Conservation (phyloP, 2,113 vertebrate species). For the Collichthys lucidus region DNA sequence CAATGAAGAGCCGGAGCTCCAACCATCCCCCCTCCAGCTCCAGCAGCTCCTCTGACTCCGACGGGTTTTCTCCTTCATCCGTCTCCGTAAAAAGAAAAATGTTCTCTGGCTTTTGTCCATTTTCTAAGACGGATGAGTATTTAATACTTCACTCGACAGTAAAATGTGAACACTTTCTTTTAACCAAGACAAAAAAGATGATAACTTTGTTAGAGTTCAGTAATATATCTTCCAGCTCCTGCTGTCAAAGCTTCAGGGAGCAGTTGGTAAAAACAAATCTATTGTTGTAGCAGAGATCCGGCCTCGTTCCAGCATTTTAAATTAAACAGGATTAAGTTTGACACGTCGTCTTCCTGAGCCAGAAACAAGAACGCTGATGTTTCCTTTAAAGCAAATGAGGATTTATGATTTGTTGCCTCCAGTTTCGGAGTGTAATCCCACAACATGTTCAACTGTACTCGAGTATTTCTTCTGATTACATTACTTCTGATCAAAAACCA, state of each 20-base stretch:
- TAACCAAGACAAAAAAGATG: neutral
- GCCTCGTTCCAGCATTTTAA: neutral
- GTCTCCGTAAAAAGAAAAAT: neutral
- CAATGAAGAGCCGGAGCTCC: neutral
- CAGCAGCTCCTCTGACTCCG: neutral
- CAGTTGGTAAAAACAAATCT: neutral
- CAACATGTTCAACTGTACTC: no score
- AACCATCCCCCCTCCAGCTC: neutral
- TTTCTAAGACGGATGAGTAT: neutral
- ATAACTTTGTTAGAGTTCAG: neutral
- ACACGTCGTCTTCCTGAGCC: no score
- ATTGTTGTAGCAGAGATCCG: neutral
- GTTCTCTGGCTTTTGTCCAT: neutral
- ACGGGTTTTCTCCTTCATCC: neutral
- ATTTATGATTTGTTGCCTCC: no score
- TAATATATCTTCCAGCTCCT: neutral
- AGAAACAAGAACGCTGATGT: no score
- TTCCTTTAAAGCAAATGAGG: no score
- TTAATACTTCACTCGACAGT: neutral
- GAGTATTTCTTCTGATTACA: no score
- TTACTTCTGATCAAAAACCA: no score
- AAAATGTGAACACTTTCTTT: neutral
- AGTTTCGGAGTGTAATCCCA: no score
- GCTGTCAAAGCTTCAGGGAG: neutral
- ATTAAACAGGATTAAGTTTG: neutral